A percentile compares a stretch with the other conserved stretches of the same genome.
Evolutionary conservation across 2,113 vertebrate genomes (phyloP).

Genomic region (Nibea albiflora): DNA sequence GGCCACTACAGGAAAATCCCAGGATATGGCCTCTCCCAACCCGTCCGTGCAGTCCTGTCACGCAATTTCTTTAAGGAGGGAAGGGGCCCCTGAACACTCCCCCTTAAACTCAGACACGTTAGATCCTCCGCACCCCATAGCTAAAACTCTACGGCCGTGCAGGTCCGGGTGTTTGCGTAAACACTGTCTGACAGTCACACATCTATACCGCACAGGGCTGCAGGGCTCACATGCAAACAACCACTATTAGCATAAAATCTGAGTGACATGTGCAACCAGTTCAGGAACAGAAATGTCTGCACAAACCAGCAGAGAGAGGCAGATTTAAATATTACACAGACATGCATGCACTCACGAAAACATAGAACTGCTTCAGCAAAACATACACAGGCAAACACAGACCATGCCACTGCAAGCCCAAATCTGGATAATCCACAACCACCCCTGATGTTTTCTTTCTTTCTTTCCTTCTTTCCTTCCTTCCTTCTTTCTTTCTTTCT

Average conservation of each 20-base stretch:
- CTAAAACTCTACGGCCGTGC: background rate
- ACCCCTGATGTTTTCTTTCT: slow-evolving; percentile 6
- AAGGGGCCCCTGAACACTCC: slow-evolving; percentile 34
- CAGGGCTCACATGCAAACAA: background rate
- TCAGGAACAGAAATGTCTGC: background rate
- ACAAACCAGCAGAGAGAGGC: background rate
- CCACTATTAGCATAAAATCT: background rate
- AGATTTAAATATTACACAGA: background rate
- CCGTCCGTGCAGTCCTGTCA: slow-evolving; percentile 72
- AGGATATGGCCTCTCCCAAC: slow-evolving; percentile 77
- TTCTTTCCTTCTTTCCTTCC: background rate
- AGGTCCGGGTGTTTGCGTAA: too few species aligned
- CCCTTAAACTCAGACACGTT: slow-evolving; percentile 19
- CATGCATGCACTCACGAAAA: background rate
- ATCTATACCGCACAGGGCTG: background rate
- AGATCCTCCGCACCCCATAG: background rate
- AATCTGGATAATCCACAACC: slow-evolving; percentile 31
- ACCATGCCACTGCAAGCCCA: slow-evolving; percentile 13
- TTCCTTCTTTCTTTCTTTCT: background rate
- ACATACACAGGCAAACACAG: background rate
- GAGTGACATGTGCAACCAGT: background rate
- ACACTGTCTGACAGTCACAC: background rate
- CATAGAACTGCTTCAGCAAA: background rate
- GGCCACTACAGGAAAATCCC: slow-evolving; percentile 76
- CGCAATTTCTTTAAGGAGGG: slow-evolving; percentile 65